Base-by-base conservation (phyloP, 2,113 vertebrate genomes). In the Rhynchopsitta pachyrhyncha region DNA sequence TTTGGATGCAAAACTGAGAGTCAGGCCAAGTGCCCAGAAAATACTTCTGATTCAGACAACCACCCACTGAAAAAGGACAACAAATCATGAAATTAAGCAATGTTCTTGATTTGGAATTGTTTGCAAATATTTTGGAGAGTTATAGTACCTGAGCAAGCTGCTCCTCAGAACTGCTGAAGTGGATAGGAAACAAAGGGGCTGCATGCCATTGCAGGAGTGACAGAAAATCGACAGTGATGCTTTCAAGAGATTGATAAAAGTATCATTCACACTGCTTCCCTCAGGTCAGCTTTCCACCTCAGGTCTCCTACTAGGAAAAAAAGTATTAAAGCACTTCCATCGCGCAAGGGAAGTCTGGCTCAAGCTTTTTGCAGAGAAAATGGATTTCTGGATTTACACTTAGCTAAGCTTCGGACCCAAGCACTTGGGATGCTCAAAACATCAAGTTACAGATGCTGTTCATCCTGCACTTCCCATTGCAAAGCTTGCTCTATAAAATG, bases 1-100 rank as follows among this genome's bases (percentile, higher is more conserved):
- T 90, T 92, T 90, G 84, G 81, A 93, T 86, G 78, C 62, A 90
- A 96, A 96, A 96, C 37, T 29, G 76, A 63, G 46, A 90, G 81
- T 66, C 80, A 94, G 95, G 92, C 86, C 95, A 93, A 88, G 59
- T 69, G 94, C 91, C 90, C 89, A 87, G 92, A 97, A 95, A 96
- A 94, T 63, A 91, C 80, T 90, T 85, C 44, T 49, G 69, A 96
- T 92, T 93, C 76, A 90, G 71, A 76, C 33, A 91, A 59, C 67
- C 59, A 75, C 28, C 35, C 52, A 1, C 63, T 80, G 69, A 76
- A 92, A 94, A 76, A 83, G 64, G 46, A 44, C 63, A 90, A 77
- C 63, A 91, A 89, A 91, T 83, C 2, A 1, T 17, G 49, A 90
- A 92, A 88, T 28, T 25, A 73, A 42, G 64, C 39, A 5, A 57